phyloP scores from a whole-genome alignment of 2,113 vertebrate species.

The Pseudopodoces humilis region DNA sequence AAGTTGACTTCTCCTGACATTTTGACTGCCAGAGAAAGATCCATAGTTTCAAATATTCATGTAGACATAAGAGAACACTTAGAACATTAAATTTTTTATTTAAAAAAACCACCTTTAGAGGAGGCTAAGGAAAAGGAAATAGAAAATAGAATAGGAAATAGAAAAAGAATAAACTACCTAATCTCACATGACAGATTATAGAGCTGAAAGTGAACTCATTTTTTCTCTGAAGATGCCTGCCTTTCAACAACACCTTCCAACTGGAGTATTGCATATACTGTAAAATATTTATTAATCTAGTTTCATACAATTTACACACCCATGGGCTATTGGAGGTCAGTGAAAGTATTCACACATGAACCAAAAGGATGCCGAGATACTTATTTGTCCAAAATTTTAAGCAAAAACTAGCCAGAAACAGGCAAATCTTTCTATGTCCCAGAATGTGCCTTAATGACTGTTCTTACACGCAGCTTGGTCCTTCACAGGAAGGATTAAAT shows the following conservation, averaged over 20 bases:
- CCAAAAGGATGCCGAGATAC: not conserved
- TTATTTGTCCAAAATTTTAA: not conserved
- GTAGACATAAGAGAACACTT: not conserved
- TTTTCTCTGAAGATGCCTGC: not conserved
- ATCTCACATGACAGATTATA: not conserved
- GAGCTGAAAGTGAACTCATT: not conserved
- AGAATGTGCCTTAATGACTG: not conserved
- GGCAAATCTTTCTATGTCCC: not conserved
- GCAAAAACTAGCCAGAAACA: not conserved
- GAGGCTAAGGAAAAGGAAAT: not conserved
- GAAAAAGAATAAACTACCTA: not conserved
- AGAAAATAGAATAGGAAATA: not conserved
- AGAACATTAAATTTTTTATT: not conserved
- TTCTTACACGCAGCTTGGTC: not conserved
- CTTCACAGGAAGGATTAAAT: not conserved
- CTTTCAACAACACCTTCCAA: not conserved
- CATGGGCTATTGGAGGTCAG: not conserved
- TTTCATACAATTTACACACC: not conserved
- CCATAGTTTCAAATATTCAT: not conserved
- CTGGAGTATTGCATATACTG: not conserved
- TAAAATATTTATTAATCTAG: not conserved
- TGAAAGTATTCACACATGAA: not conserved
- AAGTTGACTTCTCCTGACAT: slow-evolving; percentile 4
- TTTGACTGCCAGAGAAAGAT: not conserved
- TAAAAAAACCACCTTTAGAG: not conserved